Conservation (phyloP, 2,888 invertebrate genomes). For the Andricus curvator region DNA sequence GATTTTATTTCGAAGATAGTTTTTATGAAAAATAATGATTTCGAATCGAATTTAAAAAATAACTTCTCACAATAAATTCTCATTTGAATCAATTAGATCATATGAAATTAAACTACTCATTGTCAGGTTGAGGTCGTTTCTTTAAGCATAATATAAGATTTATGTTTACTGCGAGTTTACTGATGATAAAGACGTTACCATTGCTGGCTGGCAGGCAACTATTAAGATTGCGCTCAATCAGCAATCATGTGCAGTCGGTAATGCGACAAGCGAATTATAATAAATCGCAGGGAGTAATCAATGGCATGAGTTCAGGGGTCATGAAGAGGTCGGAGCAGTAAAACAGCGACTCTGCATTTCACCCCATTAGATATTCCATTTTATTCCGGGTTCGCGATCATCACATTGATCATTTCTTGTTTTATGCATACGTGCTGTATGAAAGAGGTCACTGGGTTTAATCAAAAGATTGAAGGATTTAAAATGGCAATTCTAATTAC, state of each 20-base stretch:
- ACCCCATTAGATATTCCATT: constrained; percentile 5
- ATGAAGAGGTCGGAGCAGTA: background rate
- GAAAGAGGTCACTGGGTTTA: background rate
- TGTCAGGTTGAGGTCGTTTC: background rate
- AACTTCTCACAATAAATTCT: too few relatives aligned
- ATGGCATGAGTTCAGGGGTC: background rate
- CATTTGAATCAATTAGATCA: background rate
- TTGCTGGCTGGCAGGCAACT: background rate
- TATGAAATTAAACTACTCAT: background rate
- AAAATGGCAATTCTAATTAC: background rate
- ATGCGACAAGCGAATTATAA: constrained; percentile 13
- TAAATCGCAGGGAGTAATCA: background rate
- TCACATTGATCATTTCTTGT: background rate
- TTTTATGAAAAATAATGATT: too few relatives aligned
- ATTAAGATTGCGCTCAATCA: constrained; percentile 6
- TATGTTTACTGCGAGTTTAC: background rate
- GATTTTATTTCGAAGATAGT: too few relatives aligned
- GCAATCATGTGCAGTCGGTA: constrained; percentile 1
- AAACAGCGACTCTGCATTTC: constrained; percentile 1
- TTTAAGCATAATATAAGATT: background rate
- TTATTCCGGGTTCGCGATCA: background rate
- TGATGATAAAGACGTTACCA: constrained; percentile 20
- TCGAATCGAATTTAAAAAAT: too few relatives aligned
- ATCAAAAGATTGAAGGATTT: background rate
- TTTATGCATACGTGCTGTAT: background rate